Conservation (phyloP, 2,113 vertebrate species). For the Eretmochelys imbricata region DNA sequence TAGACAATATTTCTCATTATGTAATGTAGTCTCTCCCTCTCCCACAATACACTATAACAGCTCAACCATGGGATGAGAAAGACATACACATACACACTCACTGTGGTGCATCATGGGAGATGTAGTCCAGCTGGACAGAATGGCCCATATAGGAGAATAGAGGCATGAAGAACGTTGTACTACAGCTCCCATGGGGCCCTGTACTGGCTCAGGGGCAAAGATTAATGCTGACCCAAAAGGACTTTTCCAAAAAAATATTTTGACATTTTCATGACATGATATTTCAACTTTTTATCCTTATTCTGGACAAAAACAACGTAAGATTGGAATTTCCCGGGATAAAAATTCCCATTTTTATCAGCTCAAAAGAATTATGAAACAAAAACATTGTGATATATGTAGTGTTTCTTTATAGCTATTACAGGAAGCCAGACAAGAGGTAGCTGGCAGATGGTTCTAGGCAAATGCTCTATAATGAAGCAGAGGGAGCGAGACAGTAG, state of each 20-base stretch:
- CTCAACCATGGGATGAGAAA: not conserved
- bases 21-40: not conserved
- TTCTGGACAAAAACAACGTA: slow-evolving; percentile 60
- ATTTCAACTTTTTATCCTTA: slow-evolving; percentile 4
- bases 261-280: not conserved
- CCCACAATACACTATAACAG: not conserved
- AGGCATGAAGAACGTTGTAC: not conserved
- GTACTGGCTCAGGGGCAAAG: not conserved
- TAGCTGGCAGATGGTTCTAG: slow-evolving; percentile 6
- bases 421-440: slow-evolving; percentile 26
- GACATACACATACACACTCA: not conserved
- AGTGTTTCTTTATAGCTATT: slow-evolving; percentile 2
- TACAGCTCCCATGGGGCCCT: not conserved
- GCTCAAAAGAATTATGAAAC: slow-evolving; percentile 38
- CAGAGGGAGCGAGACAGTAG: not conserved
- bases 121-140: not conserved
- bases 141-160: not conserved
- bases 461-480: slow-evolving; percentile 6
- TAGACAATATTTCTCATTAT: not conserved
- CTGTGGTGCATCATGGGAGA: not conserved
- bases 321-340: slow-evolving; percentile 52
- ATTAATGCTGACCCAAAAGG: not conserved
- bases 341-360: slow-evolving; percentile 37
- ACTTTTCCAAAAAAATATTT: not conserved
- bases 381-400: slow-evolving; percentile 46